Percentiles rank a stretch among this genome's conserved stretches.
Conservation (phyloP, 2,113 vertebrate genomes). For the Acrocephalus kingi region DNA sequence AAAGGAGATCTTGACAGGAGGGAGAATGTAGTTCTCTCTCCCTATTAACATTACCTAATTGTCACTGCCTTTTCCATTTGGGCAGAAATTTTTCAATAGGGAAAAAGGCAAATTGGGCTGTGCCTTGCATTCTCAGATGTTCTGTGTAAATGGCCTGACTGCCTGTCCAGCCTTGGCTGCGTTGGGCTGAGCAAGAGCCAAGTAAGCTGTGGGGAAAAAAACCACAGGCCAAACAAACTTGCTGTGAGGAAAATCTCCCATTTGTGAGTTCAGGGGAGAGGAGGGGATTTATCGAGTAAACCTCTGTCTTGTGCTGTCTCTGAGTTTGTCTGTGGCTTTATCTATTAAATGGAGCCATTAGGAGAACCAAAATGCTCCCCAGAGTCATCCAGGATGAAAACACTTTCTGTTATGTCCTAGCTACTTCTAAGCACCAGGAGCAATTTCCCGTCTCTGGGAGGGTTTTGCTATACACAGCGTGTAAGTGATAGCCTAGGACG, state of each 20-base stretch:
- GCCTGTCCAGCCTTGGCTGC: background rate
- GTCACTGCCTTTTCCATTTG: background rate
- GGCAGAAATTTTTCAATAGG: background rate
- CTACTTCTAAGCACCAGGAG: background rate
- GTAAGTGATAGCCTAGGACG: background rate
- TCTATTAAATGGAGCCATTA: constrained; percentile 13
- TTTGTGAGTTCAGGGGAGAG: background rate
- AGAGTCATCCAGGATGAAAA: constrained; percentile 11
- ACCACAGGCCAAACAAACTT: background rate
- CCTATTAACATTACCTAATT: background rate
- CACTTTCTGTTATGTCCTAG: background rate
- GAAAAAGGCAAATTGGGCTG: background rate
- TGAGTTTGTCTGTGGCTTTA: constrained; percentile 1
- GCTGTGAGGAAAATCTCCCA: background rate
- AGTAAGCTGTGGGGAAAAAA: background rate
- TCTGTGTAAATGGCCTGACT: background rate
- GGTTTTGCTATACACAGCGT: background rate
- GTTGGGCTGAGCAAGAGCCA: background rate
- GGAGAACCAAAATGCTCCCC: background rate
- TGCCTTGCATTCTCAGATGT: background rate
- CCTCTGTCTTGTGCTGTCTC: background rate
- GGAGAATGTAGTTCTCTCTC: background rate
- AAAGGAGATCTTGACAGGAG: background rate
- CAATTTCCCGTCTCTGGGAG: background rate
- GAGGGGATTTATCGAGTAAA: background rate